These are phyloP conservation scores for Lordiphosa stackelbergi DNA, from an alignment of 1,140 invertebrate species.

Conservation along the genomic window DNA sequence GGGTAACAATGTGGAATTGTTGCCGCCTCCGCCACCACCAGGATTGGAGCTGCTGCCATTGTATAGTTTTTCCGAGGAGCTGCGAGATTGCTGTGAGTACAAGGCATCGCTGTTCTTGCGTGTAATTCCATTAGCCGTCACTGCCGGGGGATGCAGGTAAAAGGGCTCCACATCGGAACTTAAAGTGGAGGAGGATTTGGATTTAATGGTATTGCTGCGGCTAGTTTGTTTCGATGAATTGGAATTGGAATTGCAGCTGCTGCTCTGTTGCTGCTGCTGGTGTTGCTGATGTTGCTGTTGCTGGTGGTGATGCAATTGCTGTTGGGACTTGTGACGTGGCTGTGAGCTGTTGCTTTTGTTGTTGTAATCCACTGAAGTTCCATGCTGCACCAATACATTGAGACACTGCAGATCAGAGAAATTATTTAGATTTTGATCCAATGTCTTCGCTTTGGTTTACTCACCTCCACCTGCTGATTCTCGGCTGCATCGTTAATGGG, in stretches of 20 bases:
- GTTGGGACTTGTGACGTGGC: slow-evolving; percentile 58
- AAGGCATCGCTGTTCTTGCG: slow-evolving; percentile 64
- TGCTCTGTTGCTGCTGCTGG: slow-evolving; percentile 46
- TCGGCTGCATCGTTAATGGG: slow-evolving; percentile 93
- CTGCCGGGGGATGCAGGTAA: slow-evolving; percentile 83
- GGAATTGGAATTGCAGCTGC: slow-evolving; percentile 74
- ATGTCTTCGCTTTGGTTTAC: slow-evolving; percentile 21
- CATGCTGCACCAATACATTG: slow-evolving; percentile 86
- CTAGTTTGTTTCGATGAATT: slow-evolving; percentile 75
- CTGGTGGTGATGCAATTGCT: slow-evolving; percentile 37
- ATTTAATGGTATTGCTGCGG: slow-evolving; percentile 74
- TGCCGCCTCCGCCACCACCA: slow-evolving; percentile 20
- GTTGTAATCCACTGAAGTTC: slow-evolving; percentile 82
- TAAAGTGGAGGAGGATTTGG: slow-evolving; percentile 71
- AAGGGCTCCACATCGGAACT: slow-evolving; percentile 81
- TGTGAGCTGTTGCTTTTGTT: slow-evolving; percentile 43
- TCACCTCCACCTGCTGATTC: slow-evolving; percentile 91
- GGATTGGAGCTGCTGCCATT: slow-evolving; percentile 34
- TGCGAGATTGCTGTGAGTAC: slow-evolving; percentile 67
- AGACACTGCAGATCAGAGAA: slow-evolving; percentile 80
- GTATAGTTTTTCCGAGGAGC: slow-evolving; percentile 76
- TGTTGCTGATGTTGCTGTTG: too few species aligned
- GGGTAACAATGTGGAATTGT: slow-evolving; percentile 70
- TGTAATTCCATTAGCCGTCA: slow-evolving; percentile 35
- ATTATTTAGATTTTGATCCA: background rate